These are phyloP conservation scores for Onchidella celtica DNA, from an alignment of 2,888 invertebrate species.

Conservation along the genomic window DNA sequence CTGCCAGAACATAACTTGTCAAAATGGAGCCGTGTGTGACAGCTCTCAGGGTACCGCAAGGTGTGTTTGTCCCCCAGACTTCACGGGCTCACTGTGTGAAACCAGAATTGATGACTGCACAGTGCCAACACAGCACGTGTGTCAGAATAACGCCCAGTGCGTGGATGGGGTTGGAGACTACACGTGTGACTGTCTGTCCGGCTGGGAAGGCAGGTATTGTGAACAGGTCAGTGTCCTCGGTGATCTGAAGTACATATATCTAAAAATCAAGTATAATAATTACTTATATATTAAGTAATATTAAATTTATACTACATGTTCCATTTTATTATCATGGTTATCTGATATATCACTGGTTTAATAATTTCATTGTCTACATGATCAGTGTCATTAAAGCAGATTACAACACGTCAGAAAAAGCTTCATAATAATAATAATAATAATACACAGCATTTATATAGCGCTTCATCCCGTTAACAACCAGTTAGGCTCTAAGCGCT, in stretches of 20 bases:
- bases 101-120: slow-evolving; percentile 48
- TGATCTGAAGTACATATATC: too few relatives aligned
- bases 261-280: too few relatives aligned
- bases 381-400: too few relatives aligned
- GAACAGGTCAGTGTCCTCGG: slow-evolving; percentile 17
- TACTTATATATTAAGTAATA: too few relatives aligned
- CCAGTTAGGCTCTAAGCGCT: too few relatives aligned
- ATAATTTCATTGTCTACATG: too few relatives aligned
- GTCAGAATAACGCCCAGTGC: slow-evolving; percentile 66
- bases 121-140: slow-evolving; percentile 49
- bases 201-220: slow-evolving; percentile 53
- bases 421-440: too few relatives aligned
- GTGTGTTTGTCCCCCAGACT: slow-evolving; percentile 38
- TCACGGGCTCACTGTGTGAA: slow-evolving; percentile 47
- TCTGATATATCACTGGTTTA: not conserved
- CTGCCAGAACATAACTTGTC: slow-evolving; percentile 24
- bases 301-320: not conserved
- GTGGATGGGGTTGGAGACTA: slow-evolving; percentile 58
- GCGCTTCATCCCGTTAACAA: too few relatives aligned
- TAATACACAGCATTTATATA: too few relatives aligned
- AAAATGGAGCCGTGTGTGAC: slow-evolving; percentile 38
- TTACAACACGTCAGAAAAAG: too few relatives aligned
- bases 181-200: slow-evolving; percentile 62
- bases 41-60: not conserved
- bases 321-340: not conserved